Evolutionary conservation across 30 jellyfish, hydroid and myxozoan species (phyloP).

Genomic region (Aurelia aurita): DNA sequence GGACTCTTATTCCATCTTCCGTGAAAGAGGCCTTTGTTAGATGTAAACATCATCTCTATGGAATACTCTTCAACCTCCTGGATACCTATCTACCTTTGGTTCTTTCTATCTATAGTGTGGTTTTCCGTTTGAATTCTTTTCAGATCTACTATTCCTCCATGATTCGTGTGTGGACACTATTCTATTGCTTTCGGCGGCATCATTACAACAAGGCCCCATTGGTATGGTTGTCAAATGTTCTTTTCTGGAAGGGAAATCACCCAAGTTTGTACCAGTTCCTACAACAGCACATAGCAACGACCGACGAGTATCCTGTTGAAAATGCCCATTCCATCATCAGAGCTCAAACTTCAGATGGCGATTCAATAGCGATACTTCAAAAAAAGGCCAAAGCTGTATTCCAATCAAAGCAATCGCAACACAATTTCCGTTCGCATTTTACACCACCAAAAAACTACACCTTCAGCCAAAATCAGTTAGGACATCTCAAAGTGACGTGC

Average conservation of each 20-base stretch:
- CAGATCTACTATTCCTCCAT: background rate
- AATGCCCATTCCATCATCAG: slow-evolving; percentile 43
- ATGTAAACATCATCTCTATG: background rate
- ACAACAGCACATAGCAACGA: background rate
- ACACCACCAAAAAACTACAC: background rate
- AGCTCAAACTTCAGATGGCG: slow-evolving; percentile 18
- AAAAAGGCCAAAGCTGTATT: background rate
- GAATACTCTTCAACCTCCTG: slow-evolving; percentile 9
- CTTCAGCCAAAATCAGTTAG: no score
- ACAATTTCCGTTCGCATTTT: slow-evolving; percentile 3
- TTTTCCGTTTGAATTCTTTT: background rate
- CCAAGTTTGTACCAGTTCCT: slow-evolving; percentile 2
- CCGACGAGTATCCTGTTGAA: slow-evolving; percentile 58
- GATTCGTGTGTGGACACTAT: slow-evolving; percentile 17
- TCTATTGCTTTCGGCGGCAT: slow-evolving; percentile 24
- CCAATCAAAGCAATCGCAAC: slow-evolving; percentile 8
- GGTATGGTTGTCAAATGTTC: slow-evolving; percentile 23
- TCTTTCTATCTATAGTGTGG: slow-evolving; percentile 1
- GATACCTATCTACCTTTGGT: slow-evolving; percentile 5
- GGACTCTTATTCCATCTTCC: background rate
- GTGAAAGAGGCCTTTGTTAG: background rate
- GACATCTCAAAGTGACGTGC: background rate
- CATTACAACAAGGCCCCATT: no score
- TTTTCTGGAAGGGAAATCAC: slow-evolving; percentile 26
- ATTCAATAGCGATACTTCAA: slow-evolving; percentile 5